phyloP scores from a whole-genome alignment of 2,797 vertebrate genomes.

The Amphiprion clarkii region DNA sequence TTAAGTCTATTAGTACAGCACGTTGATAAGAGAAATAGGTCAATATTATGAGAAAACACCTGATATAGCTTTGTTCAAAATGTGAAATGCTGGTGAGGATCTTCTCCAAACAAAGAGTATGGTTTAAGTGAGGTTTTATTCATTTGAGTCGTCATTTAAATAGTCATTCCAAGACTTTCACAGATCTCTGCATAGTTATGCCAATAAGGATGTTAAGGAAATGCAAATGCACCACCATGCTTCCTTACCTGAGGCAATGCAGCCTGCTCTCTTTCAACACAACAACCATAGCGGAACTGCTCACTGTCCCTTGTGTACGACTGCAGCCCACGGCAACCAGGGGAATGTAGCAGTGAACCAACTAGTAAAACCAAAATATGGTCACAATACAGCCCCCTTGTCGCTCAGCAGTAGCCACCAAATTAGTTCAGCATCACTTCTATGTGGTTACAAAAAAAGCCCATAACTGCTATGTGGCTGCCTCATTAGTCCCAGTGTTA shows the following conservation, averaged over 20 bases:
- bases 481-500: conserved; percentile 30
- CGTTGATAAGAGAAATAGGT: conserved; percentile 55
- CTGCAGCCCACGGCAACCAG: conserved; percentile 49
- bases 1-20: conserved; percentile 45
- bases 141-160: conserved; percentile 23
- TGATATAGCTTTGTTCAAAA: conserved; percentile 32
- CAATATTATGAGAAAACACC: conserved; percentile 46
- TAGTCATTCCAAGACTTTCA: conserved; percentile 32
- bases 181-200: conserved; percentile 53
- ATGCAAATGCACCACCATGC: conserved; percentile 66
- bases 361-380: conserved; percentile 34
- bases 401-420: neutral
- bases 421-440: conserved; percentile 22
- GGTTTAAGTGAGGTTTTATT: conserved; percentile 22
- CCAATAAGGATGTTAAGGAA: conserved; percentile 68
- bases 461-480: neutral
- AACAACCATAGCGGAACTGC: conserved; percentile 57
- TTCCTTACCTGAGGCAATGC: conserved; percentile 68
- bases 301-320: conserved; percentile 35
- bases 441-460: conserved; percentile 24
- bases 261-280: conserved; percentile 61
- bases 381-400: conserved; percentile 10
- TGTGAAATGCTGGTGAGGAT: conserved; percentile 15
- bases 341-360: conserved; percentile 28
- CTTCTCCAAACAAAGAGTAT: conserved; percentile 31